Percentiles rank a stretch among this genome's conserved stretches.
Evolutionary conservation across 1,140 invertebrate genomes (phyloP).

Genomic region (Teleogryllus occipitalis): DNA sequence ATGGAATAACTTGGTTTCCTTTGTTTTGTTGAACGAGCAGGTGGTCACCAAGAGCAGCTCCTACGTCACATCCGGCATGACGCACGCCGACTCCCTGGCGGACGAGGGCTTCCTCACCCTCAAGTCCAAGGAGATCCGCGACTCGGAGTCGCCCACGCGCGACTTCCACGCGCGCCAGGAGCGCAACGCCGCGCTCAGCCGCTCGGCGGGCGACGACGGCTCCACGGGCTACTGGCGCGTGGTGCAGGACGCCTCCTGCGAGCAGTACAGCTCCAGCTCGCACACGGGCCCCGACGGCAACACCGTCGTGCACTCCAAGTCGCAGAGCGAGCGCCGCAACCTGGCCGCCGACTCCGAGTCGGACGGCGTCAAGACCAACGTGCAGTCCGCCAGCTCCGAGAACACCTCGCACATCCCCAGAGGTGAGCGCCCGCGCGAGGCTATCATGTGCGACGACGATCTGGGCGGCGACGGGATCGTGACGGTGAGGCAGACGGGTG

Average conservation of each 20-base stretch:
- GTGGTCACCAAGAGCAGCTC: slow-evolving; percentile 29
- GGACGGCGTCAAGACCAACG: not conserved
- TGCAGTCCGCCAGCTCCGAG: slow-evolving; percentile 10
- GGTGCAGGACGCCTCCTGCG: slow-evolving; percentile 25
- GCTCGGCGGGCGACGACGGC: not conserved
- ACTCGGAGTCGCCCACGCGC: slow-evolving; percentile 61
- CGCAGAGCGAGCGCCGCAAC: slow-evolving; percentile 11
- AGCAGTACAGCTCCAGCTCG: not conserved
- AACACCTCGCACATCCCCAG: slow-evolving; percentile 8
- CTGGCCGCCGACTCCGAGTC: slow-evolving; percentile 23
- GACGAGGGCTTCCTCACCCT: slow-evolving; percentile 66
- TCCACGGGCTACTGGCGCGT: slow-evolving; percentile 27
- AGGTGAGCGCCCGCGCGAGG: too few relatives aligned
- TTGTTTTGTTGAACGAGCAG: not conserved
- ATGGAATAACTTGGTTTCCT: too few relatives aligned
- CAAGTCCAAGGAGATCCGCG: slow-evolving; percentile 66
- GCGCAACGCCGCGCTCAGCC: not conserved
- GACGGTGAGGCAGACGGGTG: not conserved
- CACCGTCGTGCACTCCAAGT: not conserved
- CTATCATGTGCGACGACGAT: not conserved
- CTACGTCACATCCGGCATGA: not conserved
- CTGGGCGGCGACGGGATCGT: not conserved
- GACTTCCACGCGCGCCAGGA: slow-evolving; percentile 37
- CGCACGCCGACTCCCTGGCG: slow-evolving; percentile 54
- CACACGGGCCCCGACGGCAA: slow-evolving; percentile 7